Base-by-base conservation (phyloP, 2,113 vertebrate species). In the Megalops atlanticus region DNA sequence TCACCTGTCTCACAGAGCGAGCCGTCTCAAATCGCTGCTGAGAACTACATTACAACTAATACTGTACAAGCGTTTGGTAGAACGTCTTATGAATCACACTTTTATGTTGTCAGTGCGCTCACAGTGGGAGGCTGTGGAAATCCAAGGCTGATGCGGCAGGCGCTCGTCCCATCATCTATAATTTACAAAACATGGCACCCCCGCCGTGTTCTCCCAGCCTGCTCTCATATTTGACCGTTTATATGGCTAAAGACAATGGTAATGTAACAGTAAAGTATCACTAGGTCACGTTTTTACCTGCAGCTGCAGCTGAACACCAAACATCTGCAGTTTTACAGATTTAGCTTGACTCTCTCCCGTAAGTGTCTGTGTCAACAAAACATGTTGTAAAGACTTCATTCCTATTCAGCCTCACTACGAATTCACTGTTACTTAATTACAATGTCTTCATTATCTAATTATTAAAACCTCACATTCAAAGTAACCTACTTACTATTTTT, bases 11-110 rank as follows among this genome's bases (percentile, higher is more conserved):
- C 75, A 71, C 24, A n/a, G 68, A 68, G 12, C n/a, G 76, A 33
- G 47, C 45, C 38, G 33, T 72, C 40, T 58, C 27, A 70, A 47
- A 27, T 36, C 68, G 77, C 15, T 81, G 84, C 81, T 88, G 1
- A 16, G 27, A 85, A 77, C 45, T 49, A 45, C 88, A 88, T 87
- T 47, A 86, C 82, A 77, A 85, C 84, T 82, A 91, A 88, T 86
- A 92, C 90, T 91, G 85, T 91, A 91, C 88, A 92, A 79, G 86
- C 84, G 77, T 86, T 85, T 84, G 78, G 80, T 88, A 79, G n/a
- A 82, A 89, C 87, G 88, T 85, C 77, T 78, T 76, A 89, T 89
- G 83, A 87, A 87, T 84, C 84, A 89, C 86, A 86, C 78, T 14
- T 79, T n/a, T 80, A 86, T 83, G 7, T 64, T 86, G 77, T 80